phyloP scores from a whole-genome alignment of 2,113 vertebrate genomes.

The Cephalophus harveyi region DNA sequence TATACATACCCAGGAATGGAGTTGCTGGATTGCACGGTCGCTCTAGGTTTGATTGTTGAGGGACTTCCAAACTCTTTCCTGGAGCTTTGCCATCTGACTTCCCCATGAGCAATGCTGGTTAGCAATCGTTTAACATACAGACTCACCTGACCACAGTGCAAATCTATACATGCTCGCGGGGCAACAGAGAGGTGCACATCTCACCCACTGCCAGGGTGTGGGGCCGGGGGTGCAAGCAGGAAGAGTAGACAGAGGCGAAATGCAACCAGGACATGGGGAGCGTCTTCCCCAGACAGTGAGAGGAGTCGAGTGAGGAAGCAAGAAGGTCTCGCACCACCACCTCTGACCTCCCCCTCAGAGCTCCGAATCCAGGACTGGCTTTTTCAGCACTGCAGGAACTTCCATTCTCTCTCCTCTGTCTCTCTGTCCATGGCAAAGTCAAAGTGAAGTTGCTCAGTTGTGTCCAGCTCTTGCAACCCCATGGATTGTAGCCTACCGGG shows the following conservation, averaged over 20 bases:
- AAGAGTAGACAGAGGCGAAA: accelerated
- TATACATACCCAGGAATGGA: background rate
- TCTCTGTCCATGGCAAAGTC: background rate
- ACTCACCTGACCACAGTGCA: background rate
- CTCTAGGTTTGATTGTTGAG: background rate
- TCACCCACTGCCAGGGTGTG: too few species aligned
- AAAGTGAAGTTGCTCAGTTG: background rate
- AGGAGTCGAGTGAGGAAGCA: accelerated
- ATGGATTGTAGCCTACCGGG: background rate
- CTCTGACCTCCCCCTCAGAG: too few species aligned
- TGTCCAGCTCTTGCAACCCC: background rate
- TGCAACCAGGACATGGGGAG: accelerated
- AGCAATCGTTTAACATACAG: background rate
- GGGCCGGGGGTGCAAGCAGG: accelerated
- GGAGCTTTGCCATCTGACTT: background rate
- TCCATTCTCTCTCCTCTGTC: too few species aligned
- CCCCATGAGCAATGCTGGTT: background rate
- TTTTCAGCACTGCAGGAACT: background rate
- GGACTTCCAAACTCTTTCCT: accelerated
- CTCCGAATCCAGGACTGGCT: background rate
- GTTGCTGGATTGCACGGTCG: background rate
- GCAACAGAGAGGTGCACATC: too few species aligned
- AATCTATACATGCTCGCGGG: background rate
- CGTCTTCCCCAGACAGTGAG: too few species aligned
- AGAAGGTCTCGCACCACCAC: accelerated